A percentile compares a stretch with the other conserved stretches of the same genome.
These are phyloP conservation scores for Styela clava DNA, from an alignment of 23 tunicate genomes.

Conservation along the genomic window DNA sequence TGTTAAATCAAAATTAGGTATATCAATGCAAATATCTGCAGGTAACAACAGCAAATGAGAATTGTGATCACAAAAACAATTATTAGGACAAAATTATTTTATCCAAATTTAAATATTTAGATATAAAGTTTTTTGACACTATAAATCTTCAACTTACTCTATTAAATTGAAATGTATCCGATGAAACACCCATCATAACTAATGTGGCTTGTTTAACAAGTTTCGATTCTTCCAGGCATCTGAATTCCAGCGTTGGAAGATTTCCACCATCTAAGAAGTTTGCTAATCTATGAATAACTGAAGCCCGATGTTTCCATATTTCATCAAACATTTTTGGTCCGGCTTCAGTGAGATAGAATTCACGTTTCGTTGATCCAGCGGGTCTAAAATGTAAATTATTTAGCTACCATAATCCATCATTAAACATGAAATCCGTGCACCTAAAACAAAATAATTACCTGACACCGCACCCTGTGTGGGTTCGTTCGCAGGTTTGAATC, in stretches of 20 bases:
- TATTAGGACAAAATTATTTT: too few relatives aligned
- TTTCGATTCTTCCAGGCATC: conserved; percentile 32
- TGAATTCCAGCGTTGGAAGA: background rate
- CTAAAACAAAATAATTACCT: conserved; percentile 1
- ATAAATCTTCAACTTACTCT: conserved; percentile 28
- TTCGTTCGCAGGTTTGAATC: too few relatives aligned
- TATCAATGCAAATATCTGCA: too few relatives aligned
- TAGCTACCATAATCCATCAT: background rate
- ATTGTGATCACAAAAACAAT: too few relatives aligned
- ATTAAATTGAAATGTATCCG: conserved; percentile 64
- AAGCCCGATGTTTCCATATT: conserved; percentile 50
- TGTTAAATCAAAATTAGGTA: too few relatives aligned
- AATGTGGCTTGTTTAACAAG: conserved; percentile 40
- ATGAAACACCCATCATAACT: conserved; percentile 69
- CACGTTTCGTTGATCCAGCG: conserved; percentile 29
- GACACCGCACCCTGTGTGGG: too few relatives aligned
- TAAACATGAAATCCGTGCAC: background rate
- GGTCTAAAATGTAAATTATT: too few relatives aligned
- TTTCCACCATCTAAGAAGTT: background rate
- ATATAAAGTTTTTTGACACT: too few relatives aligned
- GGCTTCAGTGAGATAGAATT: conserved; percentile 62
- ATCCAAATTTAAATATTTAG: too few relatives aligned
- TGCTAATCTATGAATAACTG: conserved; percentile 34
- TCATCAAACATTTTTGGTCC: conserved; percentile 56
- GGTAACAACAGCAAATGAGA: too few relatives aligned